Evolutionary conservation across 2,888 invertebrate species (phyloP).

Genomic region (Allacma fusca): DNA sequence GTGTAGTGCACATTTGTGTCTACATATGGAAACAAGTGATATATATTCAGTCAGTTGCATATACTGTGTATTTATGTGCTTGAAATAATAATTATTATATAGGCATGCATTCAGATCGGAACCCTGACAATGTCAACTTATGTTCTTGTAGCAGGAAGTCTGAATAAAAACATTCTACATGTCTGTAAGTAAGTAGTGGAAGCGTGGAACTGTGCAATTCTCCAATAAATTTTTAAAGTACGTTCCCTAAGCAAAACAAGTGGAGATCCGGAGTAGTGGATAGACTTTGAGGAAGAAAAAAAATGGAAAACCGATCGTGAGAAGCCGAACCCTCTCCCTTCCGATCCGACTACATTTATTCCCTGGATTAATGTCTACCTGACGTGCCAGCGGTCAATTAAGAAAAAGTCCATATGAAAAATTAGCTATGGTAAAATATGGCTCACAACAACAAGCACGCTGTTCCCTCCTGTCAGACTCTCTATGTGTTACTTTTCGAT

Average conservation of each 20-base stretch:
- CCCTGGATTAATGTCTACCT: conserved; percentile 49
- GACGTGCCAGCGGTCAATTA: conserved; percentile 56
- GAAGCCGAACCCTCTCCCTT: conserved; percentile 11
- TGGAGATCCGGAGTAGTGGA: background rate
- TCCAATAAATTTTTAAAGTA: background rate
- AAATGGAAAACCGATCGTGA: conserved; percentile 16
- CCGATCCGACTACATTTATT: background rate
- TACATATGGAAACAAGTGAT: too few relatives aligned
- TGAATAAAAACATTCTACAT: too few relatives aligned
- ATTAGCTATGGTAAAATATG: conserved; percentile 46
- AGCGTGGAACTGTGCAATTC: too few relatives aligned
- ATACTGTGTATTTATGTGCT: too few relatives aligned
- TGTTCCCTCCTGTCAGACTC: conserved; percentile 3
- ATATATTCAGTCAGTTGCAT: too few relatives aligned
- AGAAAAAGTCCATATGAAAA: conserved; percentile 50
- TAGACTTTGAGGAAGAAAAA: conserved; percentile 9
- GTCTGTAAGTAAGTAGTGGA: too few relatives aligned
- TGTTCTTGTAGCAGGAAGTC: too few relatives aligned
- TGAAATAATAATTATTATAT: too few relatives aligned
- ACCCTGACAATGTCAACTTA: too few relatives aligned
- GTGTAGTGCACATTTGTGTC: too few relatives aligned
- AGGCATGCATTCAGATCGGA: too few relatives aligned
- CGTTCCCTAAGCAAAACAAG: too few relatives aligned
- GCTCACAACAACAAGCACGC: background rate
- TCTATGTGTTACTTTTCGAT: conserved; percentile 7